Conservation (phyloP, 2,888 invertebrate species). For the Aporophyla nigra region DNA sequence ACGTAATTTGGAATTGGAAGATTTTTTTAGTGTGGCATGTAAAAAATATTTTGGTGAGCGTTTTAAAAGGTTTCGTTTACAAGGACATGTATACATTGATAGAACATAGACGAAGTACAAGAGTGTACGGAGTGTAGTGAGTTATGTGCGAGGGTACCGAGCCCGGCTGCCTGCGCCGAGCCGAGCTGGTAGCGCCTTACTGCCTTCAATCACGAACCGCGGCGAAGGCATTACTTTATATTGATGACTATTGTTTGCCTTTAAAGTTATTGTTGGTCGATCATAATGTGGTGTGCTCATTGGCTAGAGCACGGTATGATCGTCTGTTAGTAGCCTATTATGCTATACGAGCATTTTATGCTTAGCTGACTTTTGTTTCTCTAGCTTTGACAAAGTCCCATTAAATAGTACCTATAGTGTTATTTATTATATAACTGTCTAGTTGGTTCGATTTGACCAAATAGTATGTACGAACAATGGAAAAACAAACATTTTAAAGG, state of each 20-base stretch:
- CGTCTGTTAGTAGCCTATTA: neutral
- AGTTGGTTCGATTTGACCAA: neutral
- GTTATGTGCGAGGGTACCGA: neutral
- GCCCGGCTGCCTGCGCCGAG: neutral
- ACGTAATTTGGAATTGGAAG: neutral
- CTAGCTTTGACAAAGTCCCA: neutral
- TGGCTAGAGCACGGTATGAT: neutral
- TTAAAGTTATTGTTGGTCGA: conserved; percentile 38
- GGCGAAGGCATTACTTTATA: conserved; percentile 41
- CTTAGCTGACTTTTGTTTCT: neutral
- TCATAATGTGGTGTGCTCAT: conserved; percentile 11
- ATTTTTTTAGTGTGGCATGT: neutral
- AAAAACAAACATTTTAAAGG: conserved; percentile 4
- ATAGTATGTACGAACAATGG: neutral
- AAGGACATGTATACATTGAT: conserved; percentile 3
- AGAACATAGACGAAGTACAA: conserved; percentile 7
- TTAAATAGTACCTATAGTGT: neutral
- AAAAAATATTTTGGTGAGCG: neutral
- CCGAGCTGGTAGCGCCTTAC: conserved; percentile 12
- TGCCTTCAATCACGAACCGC: conserved; percentile 43
- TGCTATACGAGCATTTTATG: neutral
- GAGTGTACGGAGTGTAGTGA: neutral
- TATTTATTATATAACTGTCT: neutral
- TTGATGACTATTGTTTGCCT: conserved; percentile 40
- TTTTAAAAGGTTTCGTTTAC: conserved; percentile 15